Evolutionary conservation across 2,888 invertebrate species (phyloP), one percentile per base, ranked within the genome.

Genomic region (Netelia melanura): DNA sequence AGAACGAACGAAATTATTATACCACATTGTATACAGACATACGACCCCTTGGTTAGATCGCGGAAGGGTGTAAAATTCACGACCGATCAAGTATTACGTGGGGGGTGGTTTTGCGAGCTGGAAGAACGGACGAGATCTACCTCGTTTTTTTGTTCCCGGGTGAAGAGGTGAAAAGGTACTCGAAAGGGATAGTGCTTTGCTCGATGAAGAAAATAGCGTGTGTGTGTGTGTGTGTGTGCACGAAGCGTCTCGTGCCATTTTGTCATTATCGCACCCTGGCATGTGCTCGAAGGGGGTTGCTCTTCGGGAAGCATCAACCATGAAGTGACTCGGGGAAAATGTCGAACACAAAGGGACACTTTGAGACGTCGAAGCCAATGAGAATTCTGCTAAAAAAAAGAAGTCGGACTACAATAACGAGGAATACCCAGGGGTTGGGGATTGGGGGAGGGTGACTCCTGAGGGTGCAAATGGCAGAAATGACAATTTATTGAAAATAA

Each of bases 1-100:
- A 48, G 58, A 11, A 10, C 38, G n/a, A 10, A 14, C 48, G 11
- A 48, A 48, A 48, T 14, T 48, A 48, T 48, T 10, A 48, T 48
- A 48, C 11, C 48, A 38, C 38, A 6, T 38, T 48, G 48, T 48
- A 10, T 48, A 48, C 3, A 48, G 14, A 48, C 0, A 48, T 48
- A 48, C 48, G 48, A 21, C 48, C 38, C 38, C 38, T 38, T 38
- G 38, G 38, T 38, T 14, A 11, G 21, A 68, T 77, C 30, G 58
- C 11, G 48, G 25, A 43, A 68, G 43, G 11, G 61, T 44, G 30
- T 62, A 78, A 78, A 30, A 30, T 17, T 78, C 44, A 25, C 25
- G 62, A 77, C 58, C 44, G 67, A 68, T 11, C 56, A 25, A n/a
- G 8, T 23, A 48, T 17, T 61, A 48, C 25, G 44, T 23, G 56